These are phyloP conservation scores for Neotoxoptera formosana DNA, from an alignment of 1,140 invertebrate genomes.

Conservation along the genomic window DNA sequence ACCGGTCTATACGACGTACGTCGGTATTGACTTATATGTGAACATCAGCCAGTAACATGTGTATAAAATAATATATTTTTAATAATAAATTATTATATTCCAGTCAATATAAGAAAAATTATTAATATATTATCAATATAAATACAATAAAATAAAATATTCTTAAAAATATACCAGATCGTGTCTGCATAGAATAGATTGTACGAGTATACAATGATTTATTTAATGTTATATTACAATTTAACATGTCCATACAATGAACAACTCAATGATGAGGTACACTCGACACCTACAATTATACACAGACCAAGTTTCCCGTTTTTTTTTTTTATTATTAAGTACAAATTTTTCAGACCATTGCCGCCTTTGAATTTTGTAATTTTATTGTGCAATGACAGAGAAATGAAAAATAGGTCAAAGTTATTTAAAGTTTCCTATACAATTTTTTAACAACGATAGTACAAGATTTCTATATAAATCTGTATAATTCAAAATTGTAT, in stretches of 20 bases:
- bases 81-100: too few species aligned
- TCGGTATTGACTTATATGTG: too few species aligned
- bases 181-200: too few species aligned
- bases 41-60: too few species aligned
- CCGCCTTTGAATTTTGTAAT: not conserved
- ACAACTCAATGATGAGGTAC: not conserved
- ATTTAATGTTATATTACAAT: not conserved
- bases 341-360: not conserved
- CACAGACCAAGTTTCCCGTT: not conserved
- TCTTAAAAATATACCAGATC: too few species aligned
- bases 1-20: too few species aligned
- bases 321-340: not conserved
- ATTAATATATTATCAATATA: too few species aligned
- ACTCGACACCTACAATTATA: not conserved
- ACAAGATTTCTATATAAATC: not conserved
- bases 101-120: too few species aligned
- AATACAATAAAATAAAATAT: too few species aligned
- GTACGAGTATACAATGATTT: not conserved
- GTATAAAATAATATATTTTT: too few species aligned
- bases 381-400: not conserved
- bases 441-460: not conserved
- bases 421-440: not conserved
- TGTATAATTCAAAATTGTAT: not conserved
- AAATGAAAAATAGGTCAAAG: conserved; percentile 20
- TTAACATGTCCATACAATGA: not conserved